Evolutionary conservation across 2,888 invertebrate genomes (phyloP), one percentile per base, ranked within the genome.

Genomic region (Doris montereyensis): DNA sequence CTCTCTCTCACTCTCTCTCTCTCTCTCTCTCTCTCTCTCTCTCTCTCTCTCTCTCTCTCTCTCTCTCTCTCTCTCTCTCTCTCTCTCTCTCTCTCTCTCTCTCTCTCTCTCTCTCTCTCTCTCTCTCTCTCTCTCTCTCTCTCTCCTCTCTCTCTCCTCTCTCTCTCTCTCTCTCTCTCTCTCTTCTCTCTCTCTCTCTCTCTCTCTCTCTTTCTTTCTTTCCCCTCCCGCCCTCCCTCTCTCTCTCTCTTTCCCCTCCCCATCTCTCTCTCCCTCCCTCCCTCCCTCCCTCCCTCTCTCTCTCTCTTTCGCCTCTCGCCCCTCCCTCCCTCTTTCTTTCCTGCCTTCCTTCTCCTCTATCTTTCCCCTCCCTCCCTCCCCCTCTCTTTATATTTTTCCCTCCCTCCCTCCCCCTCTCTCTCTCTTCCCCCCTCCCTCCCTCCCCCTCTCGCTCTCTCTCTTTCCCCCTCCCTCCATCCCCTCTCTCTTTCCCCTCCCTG

Each of bases 1-100:
- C 5, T 72, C 72, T 74, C 24, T 74, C 60, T 74, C 13, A 32
- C n/a, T 74, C 24, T 74, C 60, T 74, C 13, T 60, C 60, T 74
- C 10, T 74, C 60, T 60, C 8, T 71, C 71, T 62, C 10, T 62
- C 65, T 34, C 4, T 62, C 35, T 62, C 8, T 30, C 35, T 34
- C 24, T 75, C 62, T 62, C 21, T 5, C 5, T 62, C 62, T 21
- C 17, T 28, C 28, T 8, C 28, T 8, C 28, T 28, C 17, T 24
- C 28, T 26, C 28, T 67, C 24, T 28, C 17, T 28, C 28, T 28
- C 8, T 4, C 4, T 4, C 17, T 41, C 52, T 41, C 17, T 13
- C 17, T 10, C n/a, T 72, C 52, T 24, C 24, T 52, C 26, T 72
- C 28, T 67, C 35, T 26, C 5, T 77, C 52, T 60, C 26, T 60